Evolutionary conservation across 2,888 invertebrate genomes (phyloP).

Genomic region (Stenodera caucasica): DNA sequence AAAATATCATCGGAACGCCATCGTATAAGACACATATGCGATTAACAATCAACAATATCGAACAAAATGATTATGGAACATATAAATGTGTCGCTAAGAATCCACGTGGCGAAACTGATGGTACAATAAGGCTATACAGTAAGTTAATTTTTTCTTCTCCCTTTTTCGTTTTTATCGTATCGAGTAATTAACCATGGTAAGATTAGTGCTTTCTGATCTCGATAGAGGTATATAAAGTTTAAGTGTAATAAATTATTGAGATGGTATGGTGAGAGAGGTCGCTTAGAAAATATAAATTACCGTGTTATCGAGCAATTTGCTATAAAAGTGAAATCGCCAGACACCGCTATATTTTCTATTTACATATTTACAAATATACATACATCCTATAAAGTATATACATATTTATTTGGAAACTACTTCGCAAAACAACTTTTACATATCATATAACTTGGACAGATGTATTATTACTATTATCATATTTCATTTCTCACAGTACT

Average conservation of each 20-base stretch:
- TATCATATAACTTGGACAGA: conserved; percentile 49
- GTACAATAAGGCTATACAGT: conserved; percentile 81
- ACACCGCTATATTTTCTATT: conserved; percentile 40
- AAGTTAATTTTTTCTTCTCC: conserved; percentile 56
- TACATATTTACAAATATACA: no score
- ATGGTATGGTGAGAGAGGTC: conserved; percentile 43
- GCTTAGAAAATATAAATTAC: conserved; percentile 48
- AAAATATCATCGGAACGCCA: conserved; percentile 55
- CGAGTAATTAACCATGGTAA: background rate
- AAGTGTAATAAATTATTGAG: conserved; percentile 51
- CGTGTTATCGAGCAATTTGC: conserved; percentile 41
- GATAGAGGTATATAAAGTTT: conserved; percentile 31
- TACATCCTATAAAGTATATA: no score
- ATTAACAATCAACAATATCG: conserved; percentile 67
- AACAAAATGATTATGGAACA: conserved; percentile 65
- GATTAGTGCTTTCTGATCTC: conserved; percentile 14
- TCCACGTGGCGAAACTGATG: conserved; percentile 73
- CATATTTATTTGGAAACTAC: conserved; percentile 45
- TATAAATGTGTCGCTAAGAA: conserved; percentile 77
- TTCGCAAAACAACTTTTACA: conserved; percentile 48
- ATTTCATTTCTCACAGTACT: conserved; percentile 46
- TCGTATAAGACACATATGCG: conserved; percentile 71
- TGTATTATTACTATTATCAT: conserved; percentile 46
- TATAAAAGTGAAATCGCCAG: conserved; percentile 48
- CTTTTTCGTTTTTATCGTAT: no score